Percentiles rank a stretch among this genome's conserved stretches.
Conservation (phyloP, 2,797 vertebrate species). For the Siniperca obscura region DNA sequence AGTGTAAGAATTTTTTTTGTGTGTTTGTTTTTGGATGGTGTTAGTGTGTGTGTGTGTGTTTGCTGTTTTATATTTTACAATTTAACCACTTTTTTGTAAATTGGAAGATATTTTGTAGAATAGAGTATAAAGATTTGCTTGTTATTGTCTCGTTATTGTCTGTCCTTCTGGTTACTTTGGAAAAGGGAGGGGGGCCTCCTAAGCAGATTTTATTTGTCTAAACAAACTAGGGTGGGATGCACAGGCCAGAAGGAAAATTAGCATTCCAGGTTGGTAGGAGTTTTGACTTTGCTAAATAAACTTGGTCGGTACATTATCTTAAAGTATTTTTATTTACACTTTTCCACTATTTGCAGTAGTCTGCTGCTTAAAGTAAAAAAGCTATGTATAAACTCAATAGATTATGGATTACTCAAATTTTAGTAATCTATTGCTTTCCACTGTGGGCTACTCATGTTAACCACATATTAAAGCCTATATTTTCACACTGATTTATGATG, state of each 20-base stretch:
- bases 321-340: neutral
- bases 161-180: neutral
- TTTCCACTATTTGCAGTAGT: conserved; percentile 2
- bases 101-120: neutral
- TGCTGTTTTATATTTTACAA: conserved; percentile 15
- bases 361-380: conserved; percentile 21
- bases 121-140: neutral
- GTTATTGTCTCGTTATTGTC: conserved; percentile 3
- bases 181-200: neutral
- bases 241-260: neutral
- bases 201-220: neutral
- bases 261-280: neutral
- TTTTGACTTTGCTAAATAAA: conserved; percentile 28
- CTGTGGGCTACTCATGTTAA: conserved; percentile 1
- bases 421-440: neutral
- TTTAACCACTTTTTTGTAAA: neutral
- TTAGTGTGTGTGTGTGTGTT: neutral
- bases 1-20: neutral
- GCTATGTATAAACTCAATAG: neutral
- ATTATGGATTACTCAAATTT: conserved; percentile 9
- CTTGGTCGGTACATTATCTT: neutral
- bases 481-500: conserved; percentile 25
- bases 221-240: neutral
- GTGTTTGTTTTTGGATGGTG: neutral
- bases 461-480: neutral